Percentiles rank a stretch among this genome's conserved stretches.
Evolutionary conservation across 2,888 invertebrate genomes (phyloP).

Genomic region (Latrodectus hesperus): DNA sequence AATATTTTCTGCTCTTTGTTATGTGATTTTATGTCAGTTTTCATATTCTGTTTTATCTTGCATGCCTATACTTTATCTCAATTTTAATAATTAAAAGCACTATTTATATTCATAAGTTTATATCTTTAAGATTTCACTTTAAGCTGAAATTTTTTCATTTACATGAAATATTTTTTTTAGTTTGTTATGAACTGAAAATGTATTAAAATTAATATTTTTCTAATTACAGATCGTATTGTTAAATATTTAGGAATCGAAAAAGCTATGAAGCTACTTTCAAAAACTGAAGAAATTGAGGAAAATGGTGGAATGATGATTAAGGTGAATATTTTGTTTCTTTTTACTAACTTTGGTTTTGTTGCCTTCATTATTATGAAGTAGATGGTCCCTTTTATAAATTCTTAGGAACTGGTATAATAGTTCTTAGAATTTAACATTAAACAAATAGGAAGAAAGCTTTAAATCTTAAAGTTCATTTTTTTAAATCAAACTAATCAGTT

Average conservation of each 20-base stretch:
- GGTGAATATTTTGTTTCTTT: slow-evolving; percentile 77
- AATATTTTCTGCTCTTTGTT: too few relatives aligned
- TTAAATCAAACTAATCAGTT: background rate
- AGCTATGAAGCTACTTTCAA: slow-evolving; percentile 84
- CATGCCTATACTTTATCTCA: too few relatives aligned
- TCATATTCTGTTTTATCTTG: too few relatives aligned
- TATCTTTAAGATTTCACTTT: too few relatives aligned
- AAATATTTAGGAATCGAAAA: slow-evolving; percentile 83
- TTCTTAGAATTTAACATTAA: background rate
- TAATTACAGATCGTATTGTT: slow-evolving; percentile 78
- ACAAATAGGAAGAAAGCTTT: background rate
- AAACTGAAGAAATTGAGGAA: slow-evolving; percentile 87
- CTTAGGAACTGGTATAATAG: too few relatives aligned
- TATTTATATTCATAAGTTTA: too few relatives aligned
- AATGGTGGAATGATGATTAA: slow-evolving; percentile 90
- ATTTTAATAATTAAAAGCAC: too few relatives aligned
- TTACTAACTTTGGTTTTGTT: slow-evolving; percentile 12
- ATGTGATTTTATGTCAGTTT: too few relatives aligned
- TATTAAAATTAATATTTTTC: slow-evolving; percentile 3
- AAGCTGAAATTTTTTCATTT: too few relatives aligned
- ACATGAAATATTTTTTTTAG: too few relatives aligned
- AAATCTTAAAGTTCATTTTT: background rate
- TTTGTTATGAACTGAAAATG: too few relatives aligned
- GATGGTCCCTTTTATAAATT: too few relatives aligned
- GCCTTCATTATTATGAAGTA: background rate